Base-by-base conservation (phyloP, 2,888 invertebrate genomes). In the Hermaeophaga mercurialis region DNA sequence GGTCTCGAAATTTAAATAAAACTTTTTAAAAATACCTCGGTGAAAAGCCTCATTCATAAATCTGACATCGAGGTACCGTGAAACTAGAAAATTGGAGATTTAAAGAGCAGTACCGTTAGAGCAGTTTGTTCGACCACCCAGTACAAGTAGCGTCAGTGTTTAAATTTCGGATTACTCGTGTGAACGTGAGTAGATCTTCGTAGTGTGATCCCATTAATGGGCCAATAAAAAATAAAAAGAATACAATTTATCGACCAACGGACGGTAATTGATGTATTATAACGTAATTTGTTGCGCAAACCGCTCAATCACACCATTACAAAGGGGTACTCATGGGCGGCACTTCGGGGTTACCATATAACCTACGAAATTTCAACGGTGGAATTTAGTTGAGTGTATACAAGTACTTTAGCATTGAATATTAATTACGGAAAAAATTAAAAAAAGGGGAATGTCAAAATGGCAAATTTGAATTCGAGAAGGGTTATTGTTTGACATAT, bases 261-360 rank as follows among this genome's bases (percentile, higher is more conserved):
- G 15, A 44, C 31, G 36, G 55, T 55, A 59, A 59, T 59, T 53
- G 54, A 56, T 55, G 59, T 56, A 62, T 55, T 59, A 54, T 55
- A 56, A 55, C 45, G 54, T 50, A 49, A 47, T 62, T 61, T 54
- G 59, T 59, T 57, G 59, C 57, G 56, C 49, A 60, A 65, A 65
- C 61, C 45, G 61, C 61, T 62, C 61, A 59, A 64, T 66, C 59
- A 64, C 45, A 45, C 52, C 58, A 54, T 26, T 47, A 52, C 57
- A 49, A 52, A 52, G 58, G 59, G 39, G 11, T n/a, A 39, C 2
- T 19, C 39, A 39, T 12, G 2, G 39, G 39, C 39, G 39, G 18
- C 19, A 11, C 15, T 9, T 8, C 9, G 26, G 26, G 9, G 26
- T 22, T 22, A 22, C 4, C 3, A 22, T 5, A 22, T 22, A 6